Conservation (phyloP, 2,113 vertebrate genomes). For the Marmota flaviventris region DNA sequence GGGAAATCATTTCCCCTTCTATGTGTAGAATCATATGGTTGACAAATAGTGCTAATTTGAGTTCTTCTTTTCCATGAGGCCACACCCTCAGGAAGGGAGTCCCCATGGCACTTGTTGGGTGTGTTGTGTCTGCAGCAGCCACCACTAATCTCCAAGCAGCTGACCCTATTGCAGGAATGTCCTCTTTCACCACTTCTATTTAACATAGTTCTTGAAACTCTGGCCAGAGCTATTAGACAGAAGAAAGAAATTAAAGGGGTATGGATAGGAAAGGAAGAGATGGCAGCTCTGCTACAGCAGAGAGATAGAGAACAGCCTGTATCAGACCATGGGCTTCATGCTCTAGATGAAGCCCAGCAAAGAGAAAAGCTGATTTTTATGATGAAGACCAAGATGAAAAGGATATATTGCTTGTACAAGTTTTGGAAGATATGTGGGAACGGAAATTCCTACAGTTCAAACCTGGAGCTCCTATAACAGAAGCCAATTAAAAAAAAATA, state of each 20-base stretch:
- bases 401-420: conserved; percentile 90
- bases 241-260: no score
- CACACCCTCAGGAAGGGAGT: background rate
- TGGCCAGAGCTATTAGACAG: no score
- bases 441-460: conserved; percentile 91
- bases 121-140: conserved; percentile 93
- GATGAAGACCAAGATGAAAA: conserved; percentile 84
- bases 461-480: conserved; percentile 87
- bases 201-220: no score
- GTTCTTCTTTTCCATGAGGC: background rate
- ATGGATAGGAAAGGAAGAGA: conserved; percentile 75
- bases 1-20: background rate
- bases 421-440: conserved; percentile 96
- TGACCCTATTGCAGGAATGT: conserved; percentile 85
- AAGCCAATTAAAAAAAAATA: conserved; percentile 83
- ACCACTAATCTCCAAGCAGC: conserved; percentile 89
- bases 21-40: no score
- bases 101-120: conserved; percentile 90
- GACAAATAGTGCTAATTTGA: no score
- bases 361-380: conserved; percentile 86
- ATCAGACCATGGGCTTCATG: conserved; percentile 94
- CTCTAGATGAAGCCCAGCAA: conserved; percentile 90
- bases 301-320: conserved; percentile 94
- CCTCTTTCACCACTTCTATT: no score
- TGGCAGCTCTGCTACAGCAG: conserved; percentile 90